phyloP scores from a whole-genome alignment of 2,113 vertebrate species.

The Synodontis membranacea region DNA sequence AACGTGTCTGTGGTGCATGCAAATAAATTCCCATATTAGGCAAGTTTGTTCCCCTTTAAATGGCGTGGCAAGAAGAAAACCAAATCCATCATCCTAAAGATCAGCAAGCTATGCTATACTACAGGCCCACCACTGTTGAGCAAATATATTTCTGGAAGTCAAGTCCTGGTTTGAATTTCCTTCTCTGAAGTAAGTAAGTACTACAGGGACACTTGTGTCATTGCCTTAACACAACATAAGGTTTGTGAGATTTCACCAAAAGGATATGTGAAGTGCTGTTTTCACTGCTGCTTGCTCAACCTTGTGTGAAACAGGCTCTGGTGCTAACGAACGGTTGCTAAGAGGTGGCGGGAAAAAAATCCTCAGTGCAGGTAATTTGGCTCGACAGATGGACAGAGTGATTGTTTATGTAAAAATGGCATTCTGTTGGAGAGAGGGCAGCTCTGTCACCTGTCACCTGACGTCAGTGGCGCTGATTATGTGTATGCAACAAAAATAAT shows the following conservation, averaged over 20 bases:
- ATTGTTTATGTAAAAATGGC: slow-evolving; percentile 63
- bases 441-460: slow-evolving; percentile 57
- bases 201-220: neutral
- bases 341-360: slow-evolving; percentile 49
- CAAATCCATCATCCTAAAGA: neutral
- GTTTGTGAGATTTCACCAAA: neutral
- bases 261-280: neutral
- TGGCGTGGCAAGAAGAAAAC: neutral
- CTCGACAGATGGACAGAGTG: slow-evolving; percentile 48
- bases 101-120: neutral
- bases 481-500: slow-evolving; percentile 58
- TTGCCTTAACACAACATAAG: neutral
- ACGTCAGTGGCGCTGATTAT: slow-evolving; percentile 58
- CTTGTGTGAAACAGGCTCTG: slow-evolving; percentile 39
- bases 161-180: neutral
- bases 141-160: neutral
- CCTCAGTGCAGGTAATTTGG: slow-evolving; percentile 58
- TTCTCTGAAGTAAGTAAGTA: neutral
- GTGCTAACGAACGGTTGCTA: slow-evolving; percentile 62
- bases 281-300: slow-evolving; percentile 5
- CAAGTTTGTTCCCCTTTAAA: neutral
- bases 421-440: slow-evolving; percentile 55
- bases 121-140: neutral
- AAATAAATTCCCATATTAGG: neutral
- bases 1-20: neutral